Evolutionary conservation across 2,113 vertebrate genomes (phyloP).

Genomic region (Bungarus multicinctus): DNA sequence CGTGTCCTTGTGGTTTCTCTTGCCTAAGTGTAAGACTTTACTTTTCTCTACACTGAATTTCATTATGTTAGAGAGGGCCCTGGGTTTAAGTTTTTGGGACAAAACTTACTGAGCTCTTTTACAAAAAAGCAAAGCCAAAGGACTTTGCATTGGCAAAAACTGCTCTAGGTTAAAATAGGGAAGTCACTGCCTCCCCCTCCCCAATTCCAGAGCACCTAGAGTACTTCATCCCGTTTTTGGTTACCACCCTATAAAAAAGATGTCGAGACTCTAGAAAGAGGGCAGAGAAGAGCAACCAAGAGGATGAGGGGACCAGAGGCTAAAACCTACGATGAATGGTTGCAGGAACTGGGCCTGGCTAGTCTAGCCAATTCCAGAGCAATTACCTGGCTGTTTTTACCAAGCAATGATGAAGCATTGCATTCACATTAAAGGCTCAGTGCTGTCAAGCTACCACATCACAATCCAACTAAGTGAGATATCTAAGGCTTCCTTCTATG

Average conservation of each 20-base stretch:
- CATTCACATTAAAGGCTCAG: neutral
- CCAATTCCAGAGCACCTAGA: neutral
- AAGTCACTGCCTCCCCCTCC: neutral
- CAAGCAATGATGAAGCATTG: neutral
- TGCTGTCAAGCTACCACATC: neutral
- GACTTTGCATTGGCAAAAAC: neutral
- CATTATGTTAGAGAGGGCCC: no score
- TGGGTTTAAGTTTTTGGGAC: neutral
- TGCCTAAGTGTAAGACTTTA: no score
- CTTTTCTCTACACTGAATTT: no score
- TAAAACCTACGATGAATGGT: no score
- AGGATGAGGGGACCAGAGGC: no score
- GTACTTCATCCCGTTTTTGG: no score
- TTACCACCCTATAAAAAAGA: no score
- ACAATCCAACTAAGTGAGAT: neutral
- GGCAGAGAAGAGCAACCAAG: no score
- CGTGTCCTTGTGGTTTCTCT: no score
- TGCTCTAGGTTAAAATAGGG: neutral
- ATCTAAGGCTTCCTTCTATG: neutral
- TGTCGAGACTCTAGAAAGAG: no score
- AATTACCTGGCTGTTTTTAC: neutral
- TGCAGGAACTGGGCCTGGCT: no score
- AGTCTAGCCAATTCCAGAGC: neutral
- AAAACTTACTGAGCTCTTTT: neutral
- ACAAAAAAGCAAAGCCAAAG: neutral